These are phyloP conservation scores for Drosophila chauvacae DNA, from an alignment of 1,140 invertebrate species.

Conservation along the genomic window DNA sequence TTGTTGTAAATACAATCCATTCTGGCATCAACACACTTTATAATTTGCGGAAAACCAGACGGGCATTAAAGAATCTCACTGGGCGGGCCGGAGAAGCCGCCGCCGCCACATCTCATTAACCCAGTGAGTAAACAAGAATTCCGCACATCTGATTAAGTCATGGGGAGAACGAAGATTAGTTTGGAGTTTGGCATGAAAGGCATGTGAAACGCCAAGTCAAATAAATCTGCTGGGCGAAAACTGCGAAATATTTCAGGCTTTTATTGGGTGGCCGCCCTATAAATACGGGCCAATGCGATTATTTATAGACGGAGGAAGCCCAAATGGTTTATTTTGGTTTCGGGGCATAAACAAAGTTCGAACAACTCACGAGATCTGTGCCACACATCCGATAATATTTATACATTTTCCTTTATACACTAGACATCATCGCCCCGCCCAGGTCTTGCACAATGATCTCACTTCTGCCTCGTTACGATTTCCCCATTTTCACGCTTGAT, in stretches of 20 bases:
- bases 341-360: conserved; percentile 31
- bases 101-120: conserved; percentile 54
- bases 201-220: conserved; percentile 7
- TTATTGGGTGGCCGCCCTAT: conserved; percentile 16
- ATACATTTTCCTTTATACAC: conserved; percentile 59
- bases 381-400: conserved; percentile 48
- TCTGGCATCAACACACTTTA: conserved; percentile 57
- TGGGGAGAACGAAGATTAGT: conserved; percentile 24
- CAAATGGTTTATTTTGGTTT: conserved; percentile 44
- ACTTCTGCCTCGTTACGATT: conserved; percentile 31
- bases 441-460: conserved; percentile 52
- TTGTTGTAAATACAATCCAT: conserved; percentile 1
- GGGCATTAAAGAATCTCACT: conserved; percentile 39
- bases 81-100: conserved; percentile 8
- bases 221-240: conserved; percentile 52
- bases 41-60: conserved; percentile 39
- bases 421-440: neutral
- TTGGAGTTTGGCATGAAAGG: conserved; percentile 39
- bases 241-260: conserved; percentile 8
- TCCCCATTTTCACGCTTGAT: conserved; percentile 72
- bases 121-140: conserved; percentile 35
- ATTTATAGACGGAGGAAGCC: conserved; percentile 40
- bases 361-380: conserved; percentile 38
- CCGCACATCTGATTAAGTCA: conserved; percentile 53
- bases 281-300: conserved; percentile 16